A percentile compares a stretch with the other conserved stretches of the same genome.
Conservation (phyloP, 2,113 vertebrate species). For the Odontophorus gujanensis region DNA sequence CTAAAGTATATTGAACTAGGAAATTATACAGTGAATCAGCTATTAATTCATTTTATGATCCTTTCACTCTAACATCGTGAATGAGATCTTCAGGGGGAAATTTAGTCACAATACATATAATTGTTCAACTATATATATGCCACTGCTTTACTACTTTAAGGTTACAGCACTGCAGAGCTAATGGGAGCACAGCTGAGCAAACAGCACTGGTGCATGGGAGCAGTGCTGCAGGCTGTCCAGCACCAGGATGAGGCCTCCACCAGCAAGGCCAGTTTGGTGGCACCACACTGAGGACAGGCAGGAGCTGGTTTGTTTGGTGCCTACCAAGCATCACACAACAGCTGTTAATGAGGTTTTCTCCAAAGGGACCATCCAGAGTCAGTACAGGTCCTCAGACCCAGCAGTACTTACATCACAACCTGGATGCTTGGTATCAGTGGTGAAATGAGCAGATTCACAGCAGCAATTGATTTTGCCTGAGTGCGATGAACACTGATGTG, state of each 20-base stretch:
- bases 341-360: neutral
- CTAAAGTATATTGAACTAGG: constrained; percentile 92
- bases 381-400: neutral
- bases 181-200: constrained; percentile 38
- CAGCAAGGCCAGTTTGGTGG: neutral
- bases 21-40: constrained; percentile 90
- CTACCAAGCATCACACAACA: neutral
- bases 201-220: constrained; percentile 9
- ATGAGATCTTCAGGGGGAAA: constrained; percentile 86
- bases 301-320: neutral
- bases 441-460: neutral
- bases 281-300: neutral
- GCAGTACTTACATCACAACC: neutral
- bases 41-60: constrained; percentile 91
- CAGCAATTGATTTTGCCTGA: neutral
- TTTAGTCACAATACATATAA: constrained; percentile 86
- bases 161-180: constrained; percentile 43
- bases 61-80: constrained; percentile 86
- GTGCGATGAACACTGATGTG: neutral
- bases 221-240: neutral
- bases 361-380: neutral
- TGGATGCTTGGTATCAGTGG: neutral
- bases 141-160: constrained; percentile 55
- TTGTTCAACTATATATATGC: constrained; percentile 81
- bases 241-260: neutral